Percentiles rank a stretch among this genome's conserved stretches.
phyloP scores from a whole-genome alignment of 2,888 invertebrate genomes.

The Galerucella calmariensis region DNA sequence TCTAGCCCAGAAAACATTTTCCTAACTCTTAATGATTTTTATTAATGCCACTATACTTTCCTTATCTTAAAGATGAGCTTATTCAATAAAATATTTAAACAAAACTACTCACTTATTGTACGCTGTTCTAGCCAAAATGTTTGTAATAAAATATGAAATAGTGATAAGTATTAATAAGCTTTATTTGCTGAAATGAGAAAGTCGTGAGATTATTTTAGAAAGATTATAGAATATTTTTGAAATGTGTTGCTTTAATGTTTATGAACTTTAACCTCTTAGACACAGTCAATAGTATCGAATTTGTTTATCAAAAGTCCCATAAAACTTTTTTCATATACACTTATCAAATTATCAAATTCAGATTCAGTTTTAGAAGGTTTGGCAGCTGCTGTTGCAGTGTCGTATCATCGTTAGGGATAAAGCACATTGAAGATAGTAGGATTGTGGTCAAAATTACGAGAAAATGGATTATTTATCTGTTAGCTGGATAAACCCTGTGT shows the following conservation, averaged over 20 bases:
- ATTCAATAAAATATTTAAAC: too few relatives aligned
- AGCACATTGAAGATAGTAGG: too few relatives aligned
- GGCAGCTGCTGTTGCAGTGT: not conserved
- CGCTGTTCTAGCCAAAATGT: too few relatives aligned
- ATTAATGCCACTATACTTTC: too few relatives aligned
- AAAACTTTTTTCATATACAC: not conserved
- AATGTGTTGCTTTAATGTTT: not conserved
- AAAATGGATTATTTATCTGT: too few relatives aligned
- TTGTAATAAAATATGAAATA: not conserved
- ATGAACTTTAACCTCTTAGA: not conserved
- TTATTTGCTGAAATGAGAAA: not conserved
- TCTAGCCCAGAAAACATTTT: too few relatives aligned
- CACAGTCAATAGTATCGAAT: not conserved
- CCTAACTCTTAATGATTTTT: too few relatives aligned
- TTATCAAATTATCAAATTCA: not conserved
- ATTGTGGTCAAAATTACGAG: too few relatives aligned
- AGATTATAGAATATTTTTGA: not conserved
- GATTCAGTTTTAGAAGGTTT: not conserved
- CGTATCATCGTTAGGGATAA: not conserved
- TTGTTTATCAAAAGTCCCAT: not conserved
- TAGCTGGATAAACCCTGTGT: too few relatives aligned
- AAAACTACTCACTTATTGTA: too few relatives aligned
- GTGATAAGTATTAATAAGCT: slow-evolving; percentile 1
- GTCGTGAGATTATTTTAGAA: not conserved
- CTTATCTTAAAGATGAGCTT: too few relatives aligned